phyloP scores from a whole-genome alignment of 2,797 vertebrate genomes.

The Hippoglossus hippoglossus region DNA sequence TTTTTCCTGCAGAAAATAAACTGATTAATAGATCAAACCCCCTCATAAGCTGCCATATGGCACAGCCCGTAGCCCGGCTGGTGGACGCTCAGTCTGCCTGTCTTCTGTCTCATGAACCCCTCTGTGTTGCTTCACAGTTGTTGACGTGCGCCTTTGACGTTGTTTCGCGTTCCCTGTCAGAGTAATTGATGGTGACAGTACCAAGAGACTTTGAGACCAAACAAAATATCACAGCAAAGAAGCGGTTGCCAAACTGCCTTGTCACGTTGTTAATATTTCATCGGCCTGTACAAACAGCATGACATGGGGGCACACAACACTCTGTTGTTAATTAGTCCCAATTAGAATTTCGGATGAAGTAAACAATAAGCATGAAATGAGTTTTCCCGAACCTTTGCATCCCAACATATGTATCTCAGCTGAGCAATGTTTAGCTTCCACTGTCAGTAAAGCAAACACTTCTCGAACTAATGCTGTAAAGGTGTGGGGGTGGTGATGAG shows the following conservation, averaged over 20 bases:
- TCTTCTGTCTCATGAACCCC: slow-evolving; percentile 19
- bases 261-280: slow-evolving; percentile 72
- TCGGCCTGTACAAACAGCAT: slow-evolving; percentile 54
- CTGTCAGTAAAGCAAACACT: slow-evolving; percentile 33
- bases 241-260: slow-evolving; percentile 49
- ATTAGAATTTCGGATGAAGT: slow-evolving; percentile 68
- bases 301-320: slow-evolving; percentile 49
- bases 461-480: slow-evolving; percentile 22
- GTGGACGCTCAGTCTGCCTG: slow-evolving; percentile 2
- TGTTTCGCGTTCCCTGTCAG: slow-evolving; percentile 39
- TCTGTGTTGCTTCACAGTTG: slow-evolving; percentile 25
- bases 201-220: slow-evolving; percentile 52
- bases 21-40: slow-evolving; percentile 3
- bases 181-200: slow-evolving; percentile 59
- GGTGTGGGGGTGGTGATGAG: slow-evolving; percentile 27
- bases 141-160: slow-evolving; percentile 40
- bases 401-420: slow-evolving; percentile 46
- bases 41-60: not conserved
- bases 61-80: not conserved
- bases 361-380: slow-evolving; percentile 72
- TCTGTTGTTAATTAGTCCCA: slow-evolving; percentile 65
- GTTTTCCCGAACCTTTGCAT: slow-evolving; percentile 54
- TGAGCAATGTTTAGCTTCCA: slow-evolving; percentile 38
- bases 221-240: slow-evolving; percentile 48
- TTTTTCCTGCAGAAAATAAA: not conserved